Evolutionary conservation across 1,140 invertebrate species (phyloP).

Genomic region (Drosophila punjabiensis): DNA sequence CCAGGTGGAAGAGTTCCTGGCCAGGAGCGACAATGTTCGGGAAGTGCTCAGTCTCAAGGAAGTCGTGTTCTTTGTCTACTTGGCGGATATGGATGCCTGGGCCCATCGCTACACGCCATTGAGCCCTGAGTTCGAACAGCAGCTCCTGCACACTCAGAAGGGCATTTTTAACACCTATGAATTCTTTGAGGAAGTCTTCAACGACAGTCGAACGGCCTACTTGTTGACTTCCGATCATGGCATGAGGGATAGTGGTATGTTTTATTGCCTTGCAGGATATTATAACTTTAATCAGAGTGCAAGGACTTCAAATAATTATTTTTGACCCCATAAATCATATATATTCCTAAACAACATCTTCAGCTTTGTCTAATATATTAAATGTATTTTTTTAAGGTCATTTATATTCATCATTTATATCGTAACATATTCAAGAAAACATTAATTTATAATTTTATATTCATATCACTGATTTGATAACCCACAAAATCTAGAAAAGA

Average conservation of each 20-base stretch:
- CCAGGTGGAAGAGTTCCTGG: conserved; percentile 87
- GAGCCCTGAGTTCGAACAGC: conserved; percentile 92
- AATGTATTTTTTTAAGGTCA: no score
- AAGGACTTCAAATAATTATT: no score
- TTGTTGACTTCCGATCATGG: conserved; percentile 99
- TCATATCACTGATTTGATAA: no score
- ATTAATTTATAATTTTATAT: no score
- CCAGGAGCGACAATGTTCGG: conserved; percentile 76
- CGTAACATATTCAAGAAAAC: no score
- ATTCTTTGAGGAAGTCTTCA: conserved; percentile 90
- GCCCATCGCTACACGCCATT: conserved; percentile 89
- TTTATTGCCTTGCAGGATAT: no score
- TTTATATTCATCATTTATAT: no score
- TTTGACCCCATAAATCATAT: no score
- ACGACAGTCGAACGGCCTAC: conserved; percentile 93
- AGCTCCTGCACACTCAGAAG: conserved; percentile 92
- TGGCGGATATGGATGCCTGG: conserved; percentile 95
- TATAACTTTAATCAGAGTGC: no score
- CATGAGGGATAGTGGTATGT: conserved; percentile 96
- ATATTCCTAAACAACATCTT: no score
- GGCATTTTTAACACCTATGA: conserved; percentile 90
- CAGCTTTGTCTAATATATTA: no score
- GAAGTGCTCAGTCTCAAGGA: conserved; percentile 87
- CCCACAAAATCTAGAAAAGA: no score
- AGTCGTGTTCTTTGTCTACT: conserved; percentile 94